Conservation (phyloP, 2,113 vertebrate genomes). For the Asarcornis scutulata region DNA sequence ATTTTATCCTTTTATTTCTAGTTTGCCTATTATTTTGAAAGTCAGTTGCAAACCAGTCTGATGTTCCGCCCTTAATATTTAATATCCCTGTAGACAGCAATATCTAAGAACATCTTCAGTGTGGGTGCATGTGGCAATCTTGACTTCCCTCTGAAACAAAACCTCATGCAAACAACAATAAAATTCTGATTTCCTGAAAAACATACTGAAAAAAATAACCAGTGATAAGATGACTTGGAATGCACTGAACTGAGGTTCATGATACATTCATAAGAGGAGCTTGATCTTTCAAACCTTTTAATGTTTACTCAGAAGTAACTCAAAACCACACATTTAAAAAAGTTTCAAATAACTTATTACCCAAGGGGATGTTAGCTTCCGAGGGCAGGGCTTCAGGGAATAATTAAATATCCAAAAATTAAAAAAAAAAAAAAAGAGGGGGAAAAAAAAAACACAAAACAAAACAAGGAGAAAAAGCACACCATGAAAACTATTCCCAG, state of each 20-base stretch:
- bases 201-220: background rate
- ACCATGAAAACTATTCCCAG: background rate
- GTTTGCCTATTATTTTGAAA: background rate
- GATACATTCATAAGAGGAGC: background rate
- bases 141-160: background rate
- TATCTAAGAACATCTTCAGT: background rate
- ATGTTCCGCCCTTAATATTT: background rate
- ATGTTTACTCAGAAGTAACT: background rate
- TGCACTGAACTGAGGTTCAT: background rate
- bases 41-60: background rate
- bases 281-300: background rate
- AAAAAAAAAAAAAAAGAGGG: background rate
- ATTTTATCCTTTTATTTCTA: background rate
- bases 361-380: background rate
- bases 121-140: background rate
- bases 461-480: accelerated
- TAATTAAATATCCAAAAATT: background rate
- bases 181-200: background rate
- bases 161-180: background rate
- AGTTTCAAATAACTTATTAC: slow-evolving; percentile 10
- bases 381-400: background rate
- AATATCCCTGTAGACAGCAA: background rate
- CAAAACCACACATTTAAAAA: background rate
- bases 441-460: accelerated
- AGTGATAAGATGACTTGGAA: background rate